A percentile compares a stretch with the other conserved stretches of the same genome.
phyloP scores from a whole-genome alignment of 2,113 vertebrate genomes.

The Gasterosteus nipponicus region DNA sequence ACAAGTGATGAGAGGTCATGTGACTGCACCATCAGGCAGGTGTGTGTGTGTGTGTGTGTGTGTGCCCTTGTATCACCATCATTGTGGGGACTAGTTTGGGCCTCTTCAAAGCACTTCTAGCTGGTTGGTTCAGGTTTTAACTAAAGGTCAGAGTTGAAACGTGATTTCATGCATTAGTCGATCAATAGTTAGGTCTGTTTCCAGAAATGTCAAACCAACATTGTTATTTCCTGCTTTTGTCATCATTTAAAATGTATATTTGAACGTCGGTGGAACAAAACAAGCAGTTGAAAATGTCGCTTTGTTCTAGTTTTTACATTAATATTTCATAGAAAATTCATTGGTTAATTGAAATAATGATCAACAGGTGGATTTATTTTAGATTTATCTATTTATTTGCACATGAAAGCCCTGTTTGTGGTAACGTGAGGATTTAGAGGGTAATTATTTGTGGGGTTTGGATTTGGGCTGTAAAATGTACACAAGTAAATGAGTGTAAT shows the following conservation, averaged over 20 bases:
- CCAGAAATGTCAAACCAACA: not conserved
- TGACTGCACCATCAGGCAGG: slow-evolving; percentile 67
- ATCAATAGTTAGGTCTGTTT: not conserved
- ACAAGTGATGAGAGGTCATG: slow-evolving; percentile 60
- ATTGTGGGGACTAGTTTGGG: not conserved
- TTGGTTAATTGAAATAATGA: not conserved
- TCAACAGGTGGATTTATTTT: not conserved
- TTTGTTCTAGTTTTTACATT: not conserved
- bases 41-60: slow-evolving; percentile 23
- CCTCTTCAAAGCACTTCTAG: not conserved
- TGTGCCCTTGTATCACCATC: not conserved
- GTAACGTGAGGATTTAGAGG: not conserved
- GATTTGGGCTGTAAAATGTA: no score
- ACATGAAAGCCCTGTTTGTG: not conserved
- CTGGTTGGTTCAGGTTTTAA: not conserved
- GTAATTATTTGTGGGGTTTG: not conserved
- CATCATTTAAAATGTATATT: not conserved
- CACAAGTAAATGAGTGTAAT: not conserved
- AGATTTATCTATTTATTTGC: no score
- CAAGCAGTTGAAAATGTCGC: not conserved
- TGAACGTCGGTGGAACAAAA: not conserved
- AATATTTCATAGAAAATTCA: not conserved
- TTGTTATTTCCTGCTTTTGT: not conserved
- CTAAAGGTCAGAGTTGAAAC: not conserved
- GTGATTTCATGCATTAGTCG: not conserved